Conservation (phyloP, 2,113 vertebrate genomes). For the Tympanuchus pallidicinctus region DNA sequence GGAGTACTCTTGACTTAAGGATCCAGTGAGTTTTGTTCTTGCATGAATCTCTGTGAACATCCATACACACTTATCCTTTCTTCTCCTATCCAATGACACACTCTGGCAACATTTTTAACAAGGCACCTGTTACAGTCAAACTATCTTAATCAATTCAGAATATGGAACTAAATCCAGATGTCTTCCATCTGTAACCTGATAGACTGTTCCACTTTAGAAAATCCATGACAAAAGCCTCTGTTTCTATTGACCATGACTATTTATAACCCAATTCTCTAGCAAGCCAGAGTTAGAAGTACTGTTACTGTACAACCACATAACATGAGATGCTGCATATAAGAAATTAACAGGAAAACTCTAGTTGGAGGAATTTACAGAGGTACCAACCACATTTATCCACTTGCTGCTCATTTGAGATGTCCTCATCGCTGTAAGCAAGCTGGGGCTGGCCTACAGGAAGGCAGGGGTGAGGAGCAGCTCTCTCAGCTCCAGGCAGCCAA, state of each 20-base stretch:
- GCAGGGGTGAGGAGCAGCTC: not conserved
- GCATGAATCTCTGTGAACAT: not conserved
- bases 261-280: not conserved
- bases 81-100: not conserved
- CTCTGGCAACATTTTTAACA: not conserved
- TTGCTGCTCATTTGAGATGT: not conserved
- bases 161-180: not conserved
- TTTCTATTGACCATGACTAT: not conserved
- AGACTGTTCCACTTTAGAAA: not conserved
- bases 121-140: not conserved
- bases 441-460: not conserved
- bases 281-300: not conserved
- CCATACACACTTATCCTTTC: not conserved
- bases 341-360: not conserved
- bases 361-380: not conserved
- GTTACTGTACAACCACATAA: conserved; percentile 1
- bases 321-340: not conserved
- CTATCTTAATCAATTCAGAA: not conserved
- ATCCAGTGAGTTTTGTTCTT: not conserved
- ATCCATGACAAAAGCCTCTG: not conserved
- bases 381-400: not conserved
- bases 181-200: not conserved
- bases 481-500: not conserved
- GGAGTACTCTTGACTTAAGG: not conserved
- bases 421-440: not conserved